Evolutionary conservation across 2,797 vertebrate genomes (phyloP).

Genomic region (Microctenopoma stevenorrisi): DNA sequence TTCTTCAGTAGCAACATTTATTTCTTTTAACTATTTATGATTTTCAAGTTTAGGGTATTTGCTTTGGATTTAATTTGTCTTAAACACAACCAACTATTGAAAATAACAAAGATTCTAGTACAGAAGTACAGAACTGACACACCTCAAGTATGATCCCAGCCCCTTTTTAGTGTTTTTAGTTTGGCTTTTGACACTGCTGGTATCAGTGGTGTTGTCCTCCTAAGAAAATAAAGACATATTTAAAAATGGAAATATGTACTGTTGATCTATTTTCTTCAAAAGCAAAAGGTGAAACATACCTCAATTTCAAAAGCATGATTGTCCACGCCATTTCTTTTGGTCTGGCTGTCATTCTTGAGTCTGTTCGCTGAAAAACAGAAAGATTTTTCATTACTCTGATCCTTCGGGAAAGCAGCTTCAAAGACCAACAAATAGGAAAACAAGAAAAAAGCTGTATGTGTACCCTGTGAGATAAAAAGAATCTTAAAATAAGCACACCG

Average conservation of each 20-base stretch:
- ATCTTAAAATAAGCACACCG: slow-evolving; percentile 31
- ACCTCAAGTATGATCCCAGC: slow-evolving; percentile 77
- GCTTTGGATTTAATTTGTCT: background rate
- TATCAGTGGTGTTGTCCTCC: slow-evolving; percentile 60
- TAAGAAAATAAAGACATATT: slow-evolving; percentile 40
- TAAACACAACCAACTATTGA: slow-evolving; percentile 6
- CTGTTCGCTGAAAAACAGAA: slow-evolving; percentile 69
- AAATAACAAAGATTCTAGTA: background rate
- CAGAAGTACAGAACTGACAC: slow-evolving; percentile 25
- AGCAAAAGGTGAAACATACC: slow-evolving; percentile 56
- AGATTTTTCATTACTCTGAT: slow-evolving; percentile 33
- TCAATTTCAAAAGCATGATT: slow-evolving; percentile 75
- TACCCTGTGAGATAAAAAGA: slow-evolving; percentile 31
- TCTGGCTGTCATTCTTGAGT: slow-evolving; percentile 22
- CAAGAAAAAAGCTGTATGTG: slow-evolving; percentile 14
- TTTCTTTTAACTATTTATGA: background rate
- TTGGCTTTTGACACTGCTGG: slow-evolving; percentile 22
- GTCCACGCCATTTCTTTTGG: slow-evolving; percentile 60
- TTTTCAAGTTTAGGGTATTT: background rate
- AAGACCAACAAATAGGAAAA: slow-evolving; percentile 21
- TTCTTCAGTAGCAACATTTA: background rate
- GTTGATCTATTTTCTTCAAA: slow-evolving; percentile 7
- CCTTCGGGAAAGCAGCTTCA: slow-evolving; percentile 28
- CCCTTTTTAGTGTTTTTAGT: slow-evolving; percentile 48
- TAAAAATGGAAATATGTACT: background rate